Evolutionary conservation across 2,113 vertebrate species (phyloP).

Genomic region (Paramormyrops kingsleyae): DNA sequence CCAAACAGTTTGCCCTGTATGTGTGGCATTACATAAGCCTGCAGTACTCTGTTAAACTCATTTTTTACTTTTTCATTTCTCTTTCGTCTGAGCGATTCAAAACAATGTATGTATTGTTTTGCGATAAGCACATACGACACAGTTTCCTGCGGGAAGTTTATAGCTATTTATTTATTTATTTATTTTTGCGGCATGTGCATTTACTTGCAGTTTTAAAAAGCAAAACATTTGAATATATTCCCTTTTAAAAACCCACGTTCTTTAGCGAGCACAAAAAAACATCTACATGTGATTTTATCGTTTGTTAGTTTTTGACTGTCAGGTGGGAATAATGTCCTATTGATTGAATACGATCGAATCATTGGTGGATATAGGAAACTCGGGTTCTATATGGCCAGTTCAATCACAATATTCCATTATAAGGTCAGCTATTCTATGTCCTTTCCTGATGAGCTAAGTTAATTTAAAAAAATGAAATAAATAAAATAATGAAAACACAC

Average conservation of each 20-base stretch:
- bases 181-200: background rate
- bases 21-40: background rate
- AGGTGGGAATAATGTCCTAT: background rate
- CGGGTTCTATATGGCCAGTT: background rate
- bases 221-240: background rate
- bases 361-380: background rate
- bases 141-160: slow-evolving; percentile 2
- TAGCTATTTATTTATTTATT: background rate
- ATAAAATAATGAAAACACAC: slow-evolving; percentile 5
- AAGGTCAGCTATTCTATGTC: background rate
- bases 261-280: background rate
- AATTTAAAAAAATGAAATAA: background rate
- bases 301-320: background rate
- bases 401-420: background rate
- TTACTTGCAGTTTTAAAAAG: background rate
- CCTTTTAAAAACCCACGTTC: background rate
- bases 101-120: background rate
- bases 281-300: background rate
- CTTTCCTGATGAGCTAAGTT: background rate
- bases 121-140: background rate
- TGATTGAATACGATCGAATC: background rate
- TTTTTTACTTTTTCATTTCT: background rate
- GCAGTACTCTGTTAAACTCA: background rate
- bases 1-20: background rate
- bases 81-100: background rate